Evolutionary conservation across 1,140 invertebrate species (phyloP).

Genomic region (Charaxes varanes): DNA sequence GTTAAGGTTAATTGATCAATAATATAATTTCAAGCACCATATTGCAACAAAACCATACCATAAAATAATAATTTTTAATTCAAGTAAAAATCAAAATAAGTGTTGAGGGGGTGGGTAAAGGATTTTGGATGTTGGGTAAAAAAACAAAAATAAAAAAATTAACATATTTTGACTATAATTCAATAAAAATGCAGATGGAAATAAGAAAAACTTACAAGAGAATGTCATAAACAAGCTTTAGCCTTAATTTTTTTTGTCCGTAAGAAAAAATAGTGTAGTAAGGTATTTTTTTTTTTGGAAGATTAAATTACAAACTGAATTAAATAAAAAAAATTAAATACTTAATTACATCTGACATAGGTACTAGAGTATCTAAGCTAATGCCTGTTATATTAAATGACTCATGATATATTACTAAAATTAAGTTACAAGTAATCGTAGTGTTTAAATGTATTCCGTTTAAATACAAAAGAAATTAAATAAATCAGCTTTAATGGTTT

Average conservation of each 20-base stretch:
- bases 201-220: conserved; percentile 69
- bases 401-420: conserved; percentile 65
- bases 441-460: conserved; percentile 57
- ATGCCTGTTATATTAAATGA: conserved; percentile 69
- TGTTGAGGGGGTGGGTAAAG: conserved; percentile 1
- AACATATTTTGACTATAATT: conserved; percentile 74
- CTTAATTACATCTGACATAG: conserved; percentile 67
- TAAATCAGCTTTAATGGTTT: conserved; percentile 68
- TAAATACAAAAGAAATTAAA: conserved; percentile 73
- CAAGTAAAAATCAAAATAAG: conserved; percentile 2
- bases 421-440: conserved; percentile 60
- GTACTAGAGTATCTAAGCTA: conserved; percentile 65
- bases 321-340: conserved; percentile 72
- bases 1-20: too few relatives aligned
- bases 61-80: too few relatives aligned
- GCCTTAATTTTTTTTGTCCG: conserved; percentile 61
- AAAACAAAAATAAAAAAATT: conserved; percentile 60
- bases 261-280: conserved; percentile 55
- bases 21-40: too few relatives aligned
- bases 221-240: conserved; percentile 70
- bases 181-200: conserved; percentile 73
- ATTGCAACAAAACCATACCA: too few relatives aligned
- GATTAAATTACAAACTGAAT: conserved; percentile 64
- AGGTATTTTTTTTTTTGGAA: conserved; percentile 63
- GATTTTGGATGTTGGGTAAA: conserved; percentile 14